Evolutionary conservation across 2,797 vertebrate species (phyloP).

Genomic region (Malacoctenus gilli): DNA sequence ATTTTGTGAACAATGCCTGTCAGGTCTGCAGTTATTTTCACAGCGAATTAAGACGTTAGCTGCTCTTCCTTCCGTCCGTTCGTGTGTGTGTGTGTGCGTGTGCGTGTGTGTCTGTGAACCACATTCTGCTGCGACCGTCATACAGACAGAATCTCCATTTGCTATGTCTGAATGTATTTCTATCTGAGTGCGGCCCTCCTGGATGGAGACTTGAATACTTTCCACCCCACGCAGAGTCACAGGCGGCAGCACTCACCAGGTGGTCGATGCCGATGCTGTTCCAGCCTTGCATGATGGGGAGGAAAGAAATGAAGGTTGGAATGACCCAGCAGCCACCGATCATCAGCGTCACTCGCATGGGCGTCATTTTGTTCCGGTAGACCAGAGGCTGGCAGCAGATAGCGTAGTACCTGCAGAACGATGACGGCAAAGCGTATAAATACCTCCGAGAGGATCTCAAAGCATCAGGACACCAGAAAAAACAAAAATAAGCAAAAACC

Average conservation of each 20-base stretch:
- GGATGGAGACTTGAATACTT: too few relatives aligned
- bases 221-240: slow-evolving; percentile 9
- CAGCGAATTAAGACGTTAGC: too few relatives aligned
- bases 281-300: slow-evolving; percentile 99
- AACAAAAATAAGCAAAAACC: neutral
- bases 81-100: too few relatives aligned
- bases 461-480: neutral
- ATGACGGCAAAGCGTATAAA: neutral
- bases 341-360: slow-evolving; percentile 91
- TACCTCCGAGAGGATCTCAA: too few relatives aligned
- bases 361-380: slow-evolving; percentile 98
- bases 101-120: too few relatives aligned
- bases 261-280: slow-evolving; percentile 96
- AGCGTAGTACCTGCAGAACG: slow-evolving; percentile 91
- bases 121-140: neutral
- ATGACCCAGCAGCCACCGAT: slow-evolving; percentile 97
- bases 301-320: slow-evolving; percentile 95
- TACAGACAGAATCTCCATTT: slow-evolving; percentile 3
- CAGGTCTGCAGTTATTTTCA: too few relatives aligned
- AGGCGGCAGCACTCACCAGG: slow-evolving; percentile 84
- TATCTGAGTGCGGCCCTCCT: neutral
- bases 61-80: too few relatives aligned
- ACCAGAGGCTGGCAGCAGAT: slow-evolving; percentile 99
- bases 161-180: neutral
- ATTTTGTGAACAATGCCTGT: too few relatives aligned